These are phyloP conservation scores for Hestina assimilis DNA, from an alignment of 1,140 invertebrate genomes.

Conservation along the genomic window DNA sequence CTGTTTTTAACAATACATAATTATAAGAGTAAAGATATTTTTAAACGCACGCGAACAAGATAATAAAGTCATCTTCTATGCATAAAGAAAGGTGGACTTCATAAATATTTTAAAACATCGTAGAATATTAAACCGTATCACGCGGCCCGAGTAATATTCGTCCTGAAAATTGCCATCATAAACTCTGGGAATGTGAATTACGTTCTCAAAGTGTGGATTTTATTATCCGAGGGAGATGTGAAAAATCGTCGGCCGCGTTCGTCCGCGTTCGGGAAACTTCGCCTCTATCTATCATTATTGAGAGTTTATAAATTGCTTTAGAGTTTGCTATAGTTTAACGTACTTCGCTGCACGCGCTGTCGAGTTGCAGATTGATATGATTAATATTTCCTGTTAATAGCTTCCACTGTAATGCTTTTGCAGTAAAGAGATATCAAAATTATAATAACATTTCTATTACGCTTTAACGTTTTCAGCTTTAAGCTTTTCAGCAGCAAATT, in stretches of 20 bases:
- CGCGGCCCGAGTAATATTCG: conserved; percentile 54
- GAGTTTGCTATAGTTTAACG: conserved; percentile 47
- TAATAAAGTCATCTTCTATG: conserved; percentile 50
- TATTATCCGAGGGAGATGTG: conserved; percentile 56
- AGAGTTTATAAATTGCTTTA: conserved; percentile 71
- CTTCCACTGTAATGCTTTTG: too few species aligned
- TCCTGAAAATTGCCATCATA: conserved; percentile 66
- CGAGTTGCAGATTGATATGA: conserved; percentile 41
- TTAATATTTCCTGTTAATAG: conserved; percentile 27
- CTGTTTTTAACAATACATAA: neutral
- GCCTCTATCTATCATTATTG: conserved; percentile 60
- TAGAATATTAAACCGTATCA: conserved; percentile 69
- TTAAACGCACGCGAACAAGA: conserved; percentile 7
- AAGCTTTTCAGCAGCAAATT: too few species aligned
- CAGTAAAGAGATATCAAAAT: neutral
- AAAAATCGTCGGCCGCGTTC: conserved; percentile 40
- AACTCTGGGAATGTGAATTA: conserved; percentile 66
- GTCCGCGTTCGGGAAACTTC: conserved; percentile 37
- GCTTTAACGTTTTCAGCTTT: too few species aligned
- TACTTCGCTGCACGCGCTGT: conserved; percentile 24
- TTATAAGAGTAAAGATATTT: neutral
- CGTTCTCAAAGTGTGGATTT: conserved; percentile 64
- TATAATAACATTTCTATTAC: too few species aligned
- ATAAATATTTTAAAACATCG: conserved; percentile 72
- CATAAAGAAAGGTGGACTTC: conserved; percentile 49